These are phyloP conservation scores for Drosophila repletoides DNA, from an alignment of 1,140 invertebrate species.

Conservation along the genomic window DNA sequence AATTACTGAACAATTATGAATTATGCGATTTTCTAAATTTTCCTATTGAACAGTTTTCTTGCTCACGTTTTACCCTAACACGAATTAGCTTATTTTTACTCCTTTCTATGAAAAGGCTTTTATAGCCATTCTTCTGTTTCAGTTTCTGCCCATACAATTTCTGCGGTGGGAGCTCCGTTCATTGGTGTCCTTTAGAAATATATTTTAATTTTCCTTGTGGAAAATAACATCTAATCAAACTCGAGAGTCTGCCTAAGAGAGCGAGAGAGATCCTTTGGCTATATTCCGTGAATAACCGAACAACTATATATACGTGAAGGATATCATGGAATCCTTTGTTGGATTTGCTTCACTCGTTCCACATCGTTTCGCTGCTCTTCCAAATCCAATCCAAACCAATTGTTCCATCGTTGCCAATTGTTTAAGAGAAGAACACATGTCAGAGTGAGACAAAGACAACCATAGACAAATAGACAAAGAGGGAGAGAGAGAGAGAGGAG, in stretches of 20 bases:
- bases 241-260: not conserved
- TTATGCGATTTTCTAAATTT: no score
- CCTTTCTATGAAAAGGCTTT: not conserved
- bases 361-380: not conserved
- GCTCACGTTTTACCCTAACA: no score
- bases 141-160: not conserved
- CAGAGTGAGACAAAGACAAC: not conserved
- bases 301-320: not conserved
- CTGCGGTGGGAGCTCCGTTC: not conserved
- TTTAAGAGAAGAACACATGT: slow-evolving; percentile 26
- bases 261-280: not conserved
- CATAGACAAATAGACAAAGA: not conserved
- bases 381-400: slow-evolving; percentile 39
- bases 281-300: slow-evolving; percentile 7
- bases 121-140: not conserved
- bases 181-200: slow-evolving; percentile 6
- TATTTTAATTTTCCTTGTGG: slow-evolving; percentile 12
- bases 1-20: no score
- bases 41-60: no score
- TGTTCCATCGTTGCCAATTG: slow-evolving; percentile 40
- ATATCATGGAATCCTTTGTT: slow-evolving; percentile 25
- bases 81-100: not conserved
- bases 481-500: not conserved
- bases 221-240: slow-evolving; percentile 24
- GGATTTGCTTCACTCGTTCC: slow-evolving; percentile 8